phyloP scores from a whole-genome alignment of 64 coral and sea anemone genomes.

The Catalaphyllia jardinei region DNA sequence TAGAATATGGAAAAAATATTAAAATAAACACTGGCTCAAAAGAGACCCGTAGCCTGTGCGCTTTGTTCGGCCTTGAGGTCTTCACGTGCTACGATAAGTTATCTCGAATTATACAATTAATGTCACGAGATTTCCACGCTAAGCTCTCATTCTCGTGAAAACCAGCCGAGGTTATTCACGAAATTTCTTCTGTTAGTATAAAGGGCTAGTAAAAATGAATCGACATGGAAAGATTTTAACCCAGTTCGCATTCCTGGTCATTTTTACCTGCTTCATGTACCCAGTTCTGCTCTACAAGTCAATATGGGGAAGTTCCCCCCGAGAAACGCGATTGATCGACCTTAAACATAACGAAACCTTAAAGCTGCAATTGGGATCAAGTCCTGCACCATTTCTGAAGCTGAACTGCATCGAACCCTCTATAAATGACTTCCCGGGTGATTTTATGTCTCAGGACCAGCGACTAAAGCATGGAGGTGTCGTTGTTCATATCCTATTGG shows the following conservation, averaged over 20 bases:
- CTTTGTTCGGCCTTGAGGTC: not conserved
- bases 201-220: not conserved
- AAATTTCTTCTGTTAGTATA: not conserved
- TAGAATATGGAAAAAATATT: too few species aligned
- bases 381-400: not conserved
- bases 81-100: not conserved
- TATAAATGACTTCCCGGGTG: conserved; percentile 75
- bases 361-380: not conserved
- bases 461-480: conserved; percentile 70
- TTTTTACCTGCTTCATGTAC: not conserved
- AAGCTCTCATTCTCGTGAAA: not conserved
- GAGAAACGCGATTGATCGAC: not conserved
- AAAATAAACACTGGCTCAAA: too few species aligned
- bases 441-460: conserved; percentile 81
- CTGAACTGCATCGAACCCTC: conserved; percentile 77
- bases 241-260: not conserved
- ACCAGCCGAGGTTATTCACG: not conserved
- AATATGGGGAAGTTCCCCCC: not conserved
- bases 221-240: not conserved
- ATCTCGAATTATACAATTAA: not conserved
- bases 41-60: too few species aligned
- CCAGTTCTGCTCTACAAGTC: not conserved
- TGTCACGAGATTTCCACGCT: not conserved
- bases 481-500: conserved; percentile 54
- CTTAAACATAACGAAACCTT: not conserved